phyloP scores from a whole-genome alignment of 1,140 invertebrate species.

The Drosophila jambulina region DNA sequence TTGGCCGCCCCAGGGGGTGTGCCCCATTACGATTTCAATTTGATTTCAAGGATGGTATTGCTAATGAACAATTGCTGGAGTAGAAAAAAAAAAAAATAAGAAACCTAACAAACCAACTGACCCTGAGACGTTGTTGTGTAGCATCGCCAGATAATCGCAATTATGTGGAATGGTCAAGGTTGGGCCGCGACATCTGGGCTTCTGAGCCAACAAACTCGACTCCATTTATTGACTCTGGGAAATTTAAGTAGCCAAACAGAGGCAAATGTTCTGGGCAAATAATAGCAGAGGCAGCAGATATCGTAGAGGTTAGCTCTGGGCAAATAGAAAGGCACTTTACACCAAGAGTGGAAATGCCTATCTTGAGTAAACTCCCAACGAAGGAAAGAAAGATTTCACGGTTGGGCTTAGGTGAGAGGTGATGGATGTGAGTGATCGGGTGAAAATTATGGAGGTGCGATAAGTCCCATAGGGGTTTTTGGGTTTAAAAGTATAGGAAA shows the following conservation, averaged over 20 bases:
- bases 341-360: conserved; percentile 44
- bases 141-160: conserved; percentile 64
- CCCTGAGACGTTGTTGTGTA: conserved; percentile 51
- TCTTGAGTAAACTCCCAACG: conserved; percentile 44
- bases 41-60: conserved; percentile 65
- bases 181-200: conserved; percentile 51
- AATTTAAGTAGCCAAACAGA: conserved; percentile 73
- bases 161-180: conserved; percentile 73
- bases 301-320: conserved; percentile 19
- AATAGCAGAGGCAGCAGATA: conserved; percentile 26
- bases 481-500: neutral
- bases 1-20: conserved; percentile 61
- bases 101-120: conserved; percentile 38
- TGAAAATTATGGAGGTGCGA: conserved; percentile 17
- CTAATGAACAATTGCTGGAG: conserved; percentile 40
- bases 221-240: conserved; percentile 65
- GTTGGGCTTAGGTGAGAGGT: conserved; percentile 9
- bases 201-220: conserved; percentile 32
- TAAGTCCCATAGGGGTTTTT: neutral
- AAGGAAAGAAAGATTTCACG: conserved; percentile 12
- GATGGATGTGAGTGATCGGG: conserved; percentile 40
- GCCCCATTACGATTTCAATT: conserved; percentile 65
- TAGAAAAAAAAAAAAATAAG: conserved; percentile 26
- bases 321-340: conserved; percentile 67
- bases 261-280: conserved; percentile 57